phyloP scores from a whole-genome alignment of 1,140 invertebrate species.

The Odontomachus brunneus region DNA sequence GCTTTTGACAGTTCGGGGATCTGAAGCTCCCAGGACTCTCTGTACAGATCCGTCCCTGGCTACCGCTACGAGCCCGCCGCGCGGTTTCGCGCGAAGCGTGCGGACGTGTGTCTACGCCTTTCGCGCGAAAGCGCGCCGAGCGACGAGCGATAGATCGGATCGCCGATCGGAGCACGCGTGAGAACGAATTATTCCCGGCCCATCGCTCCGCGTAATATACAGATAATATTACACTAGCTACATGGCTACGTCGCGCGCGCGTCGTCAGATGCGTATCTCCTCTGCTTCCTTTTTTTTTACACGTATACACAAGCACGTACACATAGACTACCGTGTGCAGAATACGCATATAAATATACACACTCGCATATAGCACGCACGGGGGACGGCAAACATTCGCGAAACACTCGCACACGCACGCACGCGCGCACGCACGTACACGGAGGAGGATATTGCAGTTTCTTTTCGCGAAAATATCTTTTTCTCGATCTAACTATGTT shows the following conservation, averaged over 20 bases:
- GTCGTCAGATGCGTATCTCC: constrained; percentile 48
- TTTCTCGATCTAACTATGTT: too few species aligned
- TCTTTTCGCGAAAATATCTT: too few species aligned
- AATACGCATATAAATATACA: constrained; percentile 24
- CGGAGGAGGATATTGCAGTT: too few species aligned
- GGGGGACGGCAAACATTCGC: constrained; percentile 3
- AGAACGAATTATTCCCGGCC: constrained; percentile 58
- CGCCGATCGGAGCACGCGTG: constrained; percentile 43
- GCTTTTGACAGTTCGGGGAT: not conserved
- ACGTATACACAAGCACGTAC: constrained; percentile 66
- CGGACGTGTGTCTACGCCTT: not conserved
- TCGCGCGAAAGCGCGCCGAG: constrained; percentile 33
- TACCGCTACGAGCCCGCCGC: not conserved
- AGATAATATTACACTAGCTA: constrained; percentile 74
- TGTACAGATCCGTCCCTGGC: constrained; percentile 1
- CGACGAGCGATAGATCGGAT: constrained; percentile 19
- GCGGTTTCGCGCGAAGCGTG: constrained; percentile 1
- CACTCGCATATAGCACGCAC: constrained; percentile 25
- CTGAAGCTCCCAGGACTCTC: not conserved
- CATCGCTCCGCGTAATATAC: constrained; percentile 69
- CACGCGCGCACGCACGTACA: constrained; percentile 6
- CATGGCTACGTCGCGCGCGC: constrained; percentile 28
- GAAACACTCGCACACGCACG: constrained; percentile 19
- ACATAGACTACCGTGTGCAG: constrained; percentile 56
- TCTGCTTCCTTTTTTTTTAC: constrained; percentile 59